Conservation (phyloP, 2,113 vertebrate genomes). For the Pachycephala philippinensis region DNA sequence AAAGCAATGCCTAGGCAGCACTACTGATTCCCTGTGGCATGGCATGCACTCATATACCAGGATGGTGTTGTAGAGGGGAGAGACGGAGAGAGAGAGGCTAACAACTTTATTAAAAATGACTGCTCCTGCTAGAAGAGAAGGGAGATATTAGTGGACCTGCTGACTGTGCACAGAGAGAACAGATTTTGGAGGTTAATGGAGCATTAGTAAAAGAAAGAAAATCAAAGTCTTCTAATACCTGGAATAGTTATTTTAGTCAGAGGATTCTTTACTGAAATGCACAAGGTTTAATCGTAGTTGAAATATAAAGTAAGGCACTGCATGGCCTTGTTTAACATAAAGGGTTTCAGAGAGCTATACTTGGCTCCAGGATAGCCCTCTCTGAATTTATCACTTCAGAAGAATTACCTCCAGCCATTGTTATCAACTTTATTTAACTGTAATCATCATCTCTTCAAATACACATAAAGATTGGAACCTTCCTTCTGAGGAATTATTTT, state of each 20-base stretch:
- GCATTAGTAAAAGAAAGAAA: slow-evolving; percentile 57
- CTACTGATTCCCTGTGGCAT: slow-evolving; percentile 16
- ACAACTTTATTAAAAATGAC: neutral
- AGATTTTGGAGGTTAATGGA: slow-evolving; percentile 72
- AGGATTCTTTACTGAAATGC: slow-evolving; percentile 9
- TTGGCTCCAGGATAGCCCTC: neutral
- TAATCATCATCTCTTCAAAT: neutral
- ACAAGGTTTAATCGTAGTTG: neutral
- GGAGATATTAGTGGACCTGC: slow-evolving; percentile 55
- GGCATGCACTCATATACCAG: neutral
- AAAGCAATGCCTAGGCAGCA: slow-evolving; percentile 39
- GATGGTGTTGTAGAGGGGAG: neutral
- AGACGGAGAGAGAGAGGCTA: neutral
- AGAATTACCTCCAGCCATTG: neutral
- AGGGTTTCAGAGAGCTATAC: neutral
- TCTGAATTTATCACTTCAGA: neutral
- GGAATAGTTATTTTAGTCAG: slow-evolving; percentile 41
- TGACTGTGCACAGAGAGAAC: slow-evolving; percentile 52
- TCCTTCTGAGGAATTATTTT: neutral
- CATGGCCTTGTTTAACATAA: slow-evolving; percentile 16
- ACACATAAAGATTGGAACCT: neutral
- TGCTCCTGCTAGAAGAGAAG: neutral
- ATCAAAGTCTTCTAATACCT: slow-evolving; percentile 59
- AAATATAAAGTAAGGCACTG: slow-evolving; percentile 1
- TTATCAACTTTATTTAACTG: neutral